These are phyloP conservation scores for Drosophila paulistorum DNA, from an alignment of 1,140 invertebrate genomes.

Conservation along the genomic window DNA sequence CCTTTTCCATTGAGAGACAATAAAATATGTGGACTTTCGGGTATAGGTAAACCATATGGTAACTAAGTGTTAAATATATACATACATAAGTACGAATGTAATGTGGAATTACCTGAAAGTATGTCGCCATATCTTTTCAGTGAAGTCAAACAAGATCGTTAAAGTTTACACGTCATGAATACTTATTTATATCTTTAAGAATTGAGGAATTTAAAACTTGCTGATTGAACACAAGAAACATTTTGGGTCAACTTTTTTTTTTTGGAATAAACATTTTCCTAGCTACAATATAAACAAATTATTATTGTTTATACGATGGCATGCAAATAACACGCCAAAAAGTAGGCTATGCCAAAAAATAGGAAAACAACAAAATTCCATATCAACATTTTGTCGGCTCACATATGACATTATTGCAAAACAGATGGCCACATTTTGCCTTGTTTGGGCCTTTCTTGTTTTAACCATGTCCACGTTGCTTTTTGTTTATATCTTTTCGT, in stretches of 20 bases:
- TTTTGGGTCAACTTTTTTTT: not conserved
- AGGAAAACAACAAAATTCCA: too few relatives aligned
- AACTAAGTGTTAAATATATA: not conserved
- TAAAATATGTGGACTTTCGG: constrained; percentile 18
- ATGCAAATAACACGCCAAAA: constrained; percentile 6
- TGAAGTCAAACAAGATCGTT: not conserved
- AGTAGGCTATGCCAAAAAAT: constrained; percentile 3
- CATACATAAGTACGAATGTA: not conserved
- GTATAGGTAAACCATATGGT: constrained; percentile 7
- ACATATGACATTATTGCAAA: not conserved
- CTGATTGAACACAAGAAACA: not conserved
- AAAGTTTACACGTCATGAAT: not conserved
- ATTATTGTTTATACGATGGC: not conserved
- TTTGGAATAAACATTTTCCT: not conserved
- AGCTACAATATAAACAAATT: not conserved
- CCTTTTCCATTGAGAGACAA: constrained; percentile 11
- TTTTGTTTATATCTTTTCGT: constrained; percentile 24
- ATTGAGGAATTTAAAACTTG: not conserved
- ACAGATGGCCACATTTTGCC: not conserved
- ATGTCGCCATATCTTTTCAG: too few relatives aligned
- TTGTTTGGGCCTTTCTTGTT: not conserved
- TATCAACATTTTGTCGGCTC: not conserved
- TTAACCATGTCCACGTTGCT: constrained; percentile 17
- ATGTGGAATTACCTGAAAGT: too few relatives aligned
- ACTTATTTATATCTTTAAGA: not conserved